Evolutionary conservation across 2,797 vertebrate species (phyloP).

Genomic region (Thalassophryne amazonica): DNA sequence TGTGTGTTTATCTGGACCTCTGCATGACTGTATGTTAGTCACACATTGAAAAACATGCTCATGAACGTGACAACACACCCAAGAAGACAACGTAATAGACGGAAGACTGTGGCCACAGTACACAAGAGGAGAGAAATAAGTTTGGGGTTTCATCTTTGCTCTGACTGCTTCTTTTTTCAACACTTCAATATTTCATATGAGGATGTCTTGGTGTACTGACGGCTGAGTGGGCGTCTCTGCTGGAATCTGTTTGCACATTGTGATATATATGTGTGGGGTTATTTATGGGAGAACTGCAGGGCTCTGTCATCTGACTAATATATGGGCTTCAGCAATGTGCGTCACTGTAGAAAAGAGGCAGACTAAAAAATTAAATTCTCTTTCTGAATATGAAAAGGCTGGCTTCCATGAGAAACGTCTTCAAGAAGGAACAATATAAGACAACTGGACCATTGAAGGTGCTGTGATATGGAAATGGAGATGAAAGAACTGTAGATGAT

Average conservation of each 20-base stretch:
- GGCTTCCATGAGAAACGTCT: constrained; percentile 30
- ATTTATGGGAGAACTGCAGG: constrained; percentile 68
- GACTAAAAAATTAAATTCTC: no score
- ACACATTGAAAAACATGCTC: no score
- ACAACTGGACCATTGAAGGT: constrained; percentile 7
- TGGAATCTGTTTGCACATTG: constrained; percentile 28
- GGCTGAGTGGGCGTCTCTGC: constrained; percentile 20
- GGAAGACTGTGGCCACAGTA: no score
- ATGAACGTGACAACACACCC: no score
- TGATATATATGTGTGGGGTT: constrained; percentile 20
- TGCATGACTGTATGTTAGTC: no score
- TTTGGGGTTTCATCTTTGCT: constrained; percentile 27
- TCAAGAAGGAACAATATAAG: constrained; percentile 31
- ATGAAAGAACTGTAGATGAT: no score
- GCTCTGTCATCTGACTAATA: constrained; percentile 58
- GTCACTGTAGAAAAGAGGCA: constrained; percentile 2
- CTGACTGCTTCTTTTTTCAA: constrained; percentile 39
- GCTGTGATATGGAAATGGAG: constrained; percentile 32
- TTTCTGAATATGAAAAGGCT: constrained; percentile 35
- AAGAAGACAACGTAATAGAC: no score
- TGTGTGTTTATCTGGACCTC: no score
- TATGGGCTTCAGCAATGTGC: constrained; percentile 22
- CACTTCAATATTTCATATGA: constrained; percentile 75
- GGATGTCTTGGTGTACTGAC: constrained; percentile 40
- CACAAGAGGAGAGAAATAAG: constrained; percentile 49